Conservation (phyloP, 2,113 vertebrate genomes). For the Camelus bactrianus region DNA sequence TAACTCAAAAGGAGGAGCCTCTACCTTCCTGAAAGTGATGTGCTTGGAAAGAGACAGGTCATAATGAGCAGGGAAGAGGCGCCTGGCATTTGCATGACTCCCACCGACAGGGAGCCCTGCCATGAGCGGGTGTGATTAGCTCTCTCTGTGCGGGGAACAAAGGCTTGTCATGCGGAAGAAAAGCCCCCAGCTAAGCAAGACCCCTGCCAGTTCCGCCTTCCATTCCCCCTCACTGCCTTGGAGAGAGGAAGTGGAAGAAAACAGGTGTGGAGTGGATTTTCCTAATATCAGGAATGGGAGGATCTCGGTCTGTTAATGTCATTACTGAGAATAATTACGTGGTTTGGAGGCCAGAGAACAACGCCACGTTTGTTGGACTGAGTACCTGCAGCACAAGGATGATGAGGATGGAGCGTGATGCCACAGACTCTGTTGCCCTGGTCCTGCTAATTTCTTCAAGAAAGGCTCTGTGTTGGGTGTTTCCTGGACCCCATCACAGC, state of each 20-base stretch:
- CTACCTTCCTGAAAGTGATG: constrained; percentile 88
- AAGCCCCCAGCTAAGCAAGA: constrained; percentile 87
- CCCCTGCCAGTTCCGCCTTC: constrained; percentile 69
- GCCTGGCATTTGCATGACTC: constrained; percentile 90
- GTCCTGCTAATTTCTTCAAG: not conserved
- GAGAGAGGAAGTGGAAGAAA: constrained; percentile 43
- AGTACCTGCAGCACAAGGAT: constrained; percentile 49
- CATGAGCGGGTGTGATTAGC: constrained; percentile 90
- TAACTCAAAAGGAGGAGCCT: constrained; percentile 76
- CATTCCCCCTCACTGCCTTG: constrained; percentile 52
- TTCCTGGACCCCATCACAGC: too few species aligned
- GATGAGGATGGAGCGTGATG: not conserved
- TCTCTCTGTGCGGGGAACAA: constrained; percentile 82
- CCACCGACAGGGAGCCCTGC: constrained; percentile 84
- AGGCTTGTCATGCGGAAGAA: constrained; percentile 91
- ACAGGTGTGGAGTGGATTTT: constrained; percentile 7
- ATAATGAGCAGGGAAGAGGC: constrained; percentile 85
- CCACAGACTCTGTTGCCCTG: constrained; percentile 24
- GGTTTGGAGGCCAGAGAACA: constrained; percentile 70
- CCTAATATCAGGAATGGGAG: constrained; percentile 63
- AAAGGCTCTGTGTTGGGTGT: not conserved
- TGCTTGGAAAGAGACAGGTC: constrained; percentile 80
- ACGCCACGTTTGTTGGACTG: constrained; percentile 51
- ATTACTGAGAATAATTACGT: constrained; percentile 68
- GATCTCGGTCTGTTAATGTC: constrained; percentile 55